Conservation (phyloP, 1,140 invertebrate genomes). For the Hormaphis cornu region DNA sequence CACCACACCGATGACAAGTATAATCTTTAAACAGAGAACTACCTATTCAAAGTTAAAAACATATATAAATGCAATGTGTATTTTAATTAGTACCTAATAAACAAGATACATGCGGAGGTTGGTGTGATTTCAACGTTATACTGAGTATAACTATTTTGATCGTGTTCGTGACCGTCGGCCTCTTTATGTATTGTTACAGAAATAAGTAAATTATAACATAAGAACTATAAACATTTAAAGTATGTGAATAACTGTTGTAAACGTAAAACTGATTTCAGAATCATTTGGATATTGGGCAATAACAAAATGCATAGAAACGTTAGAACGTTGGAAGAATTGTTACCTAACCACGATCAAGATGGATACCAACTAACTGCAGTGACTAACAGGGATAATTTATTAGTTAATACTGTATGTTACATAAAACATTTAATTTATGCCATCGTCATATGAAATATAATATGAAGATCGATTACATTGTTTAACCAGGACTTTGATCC, state of each 20-base stretch:
- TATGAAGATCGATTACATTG: no score
- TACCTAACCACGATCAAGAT: neutral
- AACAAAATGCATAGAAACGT: slow-evolving; percentile 3
- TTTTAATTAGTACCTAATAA: neutral
- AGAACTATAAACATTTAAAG: neutral
- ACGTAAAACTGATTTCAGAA: neutral
- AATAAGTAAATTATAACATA: neutral
- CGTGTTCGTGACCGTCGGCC: neutral
- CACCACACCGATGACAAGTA: neutral
- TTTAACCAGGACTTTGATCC: slow-evolving; percentile 12
- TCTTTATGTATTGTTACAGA: slow-evolving; percentile 3
- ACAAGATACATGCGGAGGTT: neutral
- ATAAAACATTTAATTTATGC: neutral
- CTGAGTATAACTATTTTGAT: slow-evolving; percentile 9
- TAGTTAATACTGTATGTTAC: neutral
- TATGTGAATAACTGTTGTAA: neutral
- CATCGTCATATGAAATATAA: neutral
- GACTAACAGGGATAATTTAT: neutral
- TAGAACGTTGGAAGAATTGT: neutral
- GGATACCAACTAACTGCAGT: neutral
- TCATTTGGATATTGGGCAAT: neutral
- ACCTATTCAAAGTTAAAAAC: neutral
- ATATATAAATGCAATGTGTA: neutral
- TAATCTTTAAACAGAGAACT: neutral
- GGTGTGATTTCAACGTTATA: slow-evolving; percentile 9